A percentile compares a stretch with the other conserved stretches of the same genome.
These are phyloP conservation scores for Drosophila rellima DNA, from an alignment of 2,888 invertebrate species.

Conservation along the genomic window DNA sequence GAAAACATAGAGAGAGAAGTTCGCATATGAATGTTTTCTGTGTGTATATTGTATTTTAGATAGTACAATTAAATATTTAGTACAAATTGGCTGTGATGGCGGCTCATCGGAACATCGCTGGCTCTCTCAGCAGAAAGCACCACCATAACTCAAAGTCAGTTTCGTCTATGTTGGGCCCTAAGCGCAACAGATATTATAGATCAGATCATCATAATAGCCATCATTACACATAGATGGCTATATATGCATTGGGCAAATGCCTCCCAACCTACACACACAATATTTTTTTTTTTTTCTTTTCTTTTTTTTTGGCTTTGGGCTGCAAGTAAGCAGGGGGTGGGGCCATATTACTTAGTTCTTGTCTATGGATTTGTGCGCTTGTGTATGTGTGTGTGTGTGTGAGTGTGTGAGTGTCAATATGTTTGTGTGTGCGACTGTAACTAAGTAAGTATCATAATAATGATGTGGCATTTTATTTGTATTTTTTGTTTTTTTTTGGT, in stretches of 20 bases:
- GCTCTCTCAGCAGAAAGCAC: constrained; percentile 84
- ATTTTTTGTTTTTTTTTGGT: neutral
- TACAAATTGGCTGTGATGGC: constrained; percentile 46
- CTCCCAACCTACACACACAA: constrained; percentile 42
- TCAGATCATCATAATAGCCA: constrained; percentile 26
- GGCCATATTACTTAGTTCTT: constrained; percentile 22
- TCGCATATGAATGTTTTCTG: constrained; percentile 64
- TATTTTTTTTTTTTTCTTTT: constrained; percentile 2
- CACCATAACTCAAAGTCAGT: constrained; percentile 84
- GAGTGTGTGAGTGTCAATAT: neutral
- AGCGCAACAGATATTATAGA: constrained; percentile 44
- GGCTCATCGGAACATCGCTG: constrained; percentile 64
- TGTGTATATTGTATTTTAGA: constrained; percentile 73
- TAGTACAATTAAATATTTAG: constrained; percentile 44
- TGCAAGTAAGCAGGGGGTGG: constrained; percentile 66
- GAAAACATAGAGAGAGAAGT: constrained; percentile 60
- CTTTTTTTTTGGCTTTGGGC: constrained; percentile 68
- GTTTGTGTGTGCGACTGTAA: constrained; percentile 21
- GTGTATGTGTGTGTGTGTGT: constrained; percentile 6
- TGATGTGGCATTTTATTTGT: constrained; percentile 51
- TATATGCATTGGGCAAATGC: constrained; percentile 22
- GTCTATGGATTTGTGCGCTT: constrained; percentile 13
- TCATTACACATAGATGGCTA: constrained; percentile 18
- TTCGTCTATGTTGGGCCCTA: constrained; percentile 81
- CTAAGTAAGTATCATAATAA: constrained; percentile 39